Evolutionary conservation across 2,797 vertebrate genomes (phyloP), one percentile per base, ranked within the genome.

Genomic region (Mormyrus proboscirostris): DNA sequence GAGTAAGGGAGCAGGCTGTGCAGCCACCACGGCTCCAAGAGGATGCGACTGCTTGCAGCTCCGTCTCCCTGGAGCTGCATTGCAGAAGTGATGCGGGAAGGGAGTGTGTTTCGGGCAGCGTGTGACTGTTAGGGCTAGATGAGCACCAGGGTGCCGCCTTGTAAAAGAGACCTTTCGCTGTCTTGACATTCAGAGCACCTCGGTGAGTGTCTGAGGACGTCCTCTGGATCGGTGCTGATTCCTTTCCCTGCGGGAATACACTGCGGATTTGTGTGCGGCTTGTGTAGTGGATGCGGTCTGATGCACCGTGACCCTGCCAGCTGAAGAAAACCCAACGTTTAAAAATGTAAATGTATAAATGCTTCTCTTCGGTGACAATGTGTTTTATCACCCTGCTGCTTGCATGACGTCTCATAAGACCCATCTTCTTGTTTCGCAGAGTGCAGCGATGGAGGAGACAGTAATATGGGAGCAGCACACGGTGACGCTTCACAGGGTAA

Each of bases 391-490:
- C 33, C 86, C 10, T 88, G 57, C 16, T 12, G 73, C 73, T 79
- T 1, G 38, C 38, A 25, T 47, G 47, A 51, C 6, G 22, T 49
- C 19, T 69, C 14, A 2, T 44, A 79, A 79, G 3, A 38, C 86
- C 62, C 0, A 87, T 16, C 91, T 7, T 93, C 4, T 93, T 89
- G 92, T 82, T 59, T 93, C 93, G 53, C 95, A 99, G 98, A 98
- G 95, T 95, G 97, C 97, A 95, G 95, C 97, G 89, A 99, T 99
- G 98, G 98, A 99, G 96, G 98, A 99, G 96, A 99, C 98, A 0
- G 97, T 98, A 90, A 99, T 99, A 96, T 99, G 98, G 98, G 98
- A 99, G 95, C 98, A 99, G 93, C 98, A 99, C 94, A 99, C 98
- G 41, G 98, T 99, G 94, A 99, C 97, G 86, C 98, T 99, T 96